These are phyloP conservation scores for Brenthis ino DNA, from an alignment of 2,888 invertebrate genomes.

Conservation along the genomic window DNA sequence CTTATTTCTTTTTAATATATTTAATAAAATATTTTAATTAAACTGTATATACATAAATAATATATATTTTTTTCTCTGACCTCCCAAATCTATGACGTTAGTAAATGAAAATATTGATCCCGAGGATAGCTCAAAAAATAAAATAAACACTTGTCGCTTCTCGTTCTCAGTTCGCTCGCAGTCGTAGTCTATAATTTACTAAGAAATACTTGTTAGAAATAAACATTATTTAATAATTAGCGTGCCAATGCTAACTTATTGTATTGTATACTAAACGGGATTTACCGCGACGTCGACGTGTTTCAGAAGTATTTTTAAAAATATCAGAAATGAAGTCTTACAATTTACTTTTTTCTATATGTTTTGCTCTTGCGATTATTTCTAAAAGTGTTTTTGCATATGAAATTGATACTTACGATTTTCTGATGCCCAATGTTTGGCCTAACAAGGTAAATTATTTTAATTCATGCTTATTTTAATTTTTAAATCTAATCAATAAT, in stretches of 20 bases:
- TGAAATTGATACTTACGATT: conserved; percentile 82
- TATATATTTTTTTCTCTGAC: conserved; percentile 28
- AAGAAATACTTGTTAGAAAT: conserved; percentile 31
- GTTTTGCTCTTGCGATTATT: conserved; percentile 35
- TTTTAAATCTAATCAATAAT: conserved; percentile 14
- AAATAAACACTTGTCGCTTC: conserved; percentile 58
- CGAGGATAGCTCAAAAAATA: conserved; percentile 45
- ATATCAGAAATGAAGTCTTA: conserved; percentile 32
- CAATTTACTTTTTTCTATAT: conserved; percentile 31
- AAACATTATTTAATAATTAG: conserved; percentile 32
- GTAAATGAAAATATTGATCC: conserved; percentile 57
- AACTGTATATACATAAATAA: background rate
- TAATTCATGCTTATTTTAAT: background rate
- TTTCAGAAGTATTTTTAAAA: conserved; percentile 8
- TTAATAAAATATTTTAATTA: background rate
- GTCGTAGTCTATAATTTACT: conserved; percentile 37
- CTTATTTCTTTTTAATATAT: no score
- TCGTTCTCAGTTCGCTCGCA: conserved; percentile 26
- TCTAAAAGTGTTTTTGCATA: conserved; percentile 44
- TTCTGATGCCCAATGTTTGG: conserved; percentile 92
- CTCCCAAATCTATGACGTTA: conserved; percentile 59
- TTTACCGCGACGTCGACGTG: conserved; percentile 31
- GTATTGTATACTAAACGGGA: conserved; percentile 25
- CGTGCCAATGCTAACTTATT: conserved; percentile 11
- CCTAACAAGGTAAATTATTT: conserved; percentile 86